Conservation (phyloP, 2,888 invertebrate genomes). For the Microplitis manilae region DNA sequence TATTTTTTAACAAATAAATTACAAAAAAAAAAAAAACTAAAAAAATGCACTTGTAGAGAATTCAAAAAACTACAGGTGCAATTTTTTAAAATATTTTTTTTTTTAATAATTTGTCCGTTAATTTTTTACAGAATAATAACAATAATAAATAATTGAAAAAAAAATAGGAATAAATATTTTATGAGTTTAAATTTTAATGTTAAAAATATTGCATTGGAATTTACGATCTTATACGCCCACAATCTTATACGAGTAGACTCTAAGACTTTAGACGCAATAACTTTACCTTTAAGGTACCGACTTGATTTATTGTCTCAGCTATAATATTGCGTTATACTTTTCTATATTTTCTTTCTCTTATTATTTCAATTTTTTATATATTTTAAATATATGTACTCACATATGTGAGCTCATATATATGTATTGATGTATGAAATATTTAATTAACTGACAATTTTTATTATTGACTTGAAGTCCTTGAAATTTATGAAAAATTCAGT, state of each 20-base stretch:
- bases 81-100: no score
- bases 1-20: no score
- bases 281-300: constrained; percentile 44
- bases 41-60: no score
- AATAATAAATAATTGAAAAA: constrained; percentile 2
- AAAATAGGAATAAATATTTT: constrained; percentile 40
- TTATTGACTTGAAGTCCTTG: not conserved
- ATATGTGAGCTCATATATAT: not conserved
- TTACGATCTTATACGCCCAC: constrained; percentile 48
- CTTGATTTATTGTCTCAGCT: constrained; percentile 30
- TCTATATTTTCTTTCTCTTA: constrained; percentile 10
- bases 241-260: constrained; percentile 6
- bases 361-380: not conserved
- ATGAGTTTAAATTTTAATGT: constrained; percentile 46
- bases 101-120: no score
- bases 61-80: no score
- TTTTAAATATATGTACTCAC: not conserved
- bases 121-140: not conserved
- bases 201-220: constrained; percentile 43
- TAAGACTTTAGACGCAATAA: constrained; percentile 35
- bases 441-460: not conserved
- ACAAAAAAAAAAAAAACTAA: no score
- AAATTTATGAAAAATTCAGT: not conserved
- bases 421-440: not conserved
- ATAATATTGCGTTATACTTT: constrained; percentile 37